A percentile compares a stretch with the other conserved stretches of the same genome.
These are phyloP conservation scores for Taenioides sp. DNA, from an alignment of 2,797 vertebrate species.

Conservation along the genomic window DNA sequence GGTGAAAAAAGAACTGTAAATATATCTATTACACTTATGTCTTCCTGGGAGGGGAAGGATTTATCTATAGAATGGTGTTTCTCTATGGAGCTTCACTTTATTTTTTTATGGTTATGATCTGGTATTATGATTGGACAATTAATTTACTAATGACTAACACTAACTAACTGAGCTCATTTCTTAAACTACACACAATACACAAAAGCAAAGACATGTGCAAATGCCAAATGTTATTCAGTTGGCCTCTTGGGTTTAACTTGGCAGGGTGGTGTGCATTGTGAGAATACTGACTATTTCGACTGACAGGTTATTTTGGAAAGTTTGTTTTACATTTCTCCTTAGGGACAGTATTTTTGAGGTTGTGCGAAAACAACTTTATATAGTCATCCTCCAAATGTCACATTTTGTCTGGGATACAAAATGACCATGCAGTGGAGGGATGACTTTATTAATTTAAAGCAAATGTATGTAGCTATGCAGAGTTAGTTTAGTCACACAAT, in stretches of 20 bases:
- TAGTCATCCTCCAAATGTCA: neutral
- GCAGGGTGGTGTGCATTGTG: neutral
- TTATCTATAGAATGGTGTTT: neutral
- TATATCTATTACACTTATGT: conserved; percentile 28
- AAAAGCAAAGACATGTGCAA: neutral
- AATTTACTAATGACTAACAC: neutral
- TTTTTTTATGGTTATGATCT: neutral
- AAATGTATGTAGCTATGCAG: neutral
- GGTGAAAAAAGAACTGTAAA: conserved; percentile 37
- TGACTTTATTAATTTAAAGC: neutral
- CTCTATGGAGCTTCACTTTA: neutral
- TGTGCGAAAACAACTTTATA: neutral
- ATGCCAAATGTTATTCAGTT: neutral
- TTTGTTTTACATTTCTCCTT: neutral
- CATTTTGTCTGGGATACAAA: neutral
- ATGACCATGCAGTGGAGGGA: neutral
- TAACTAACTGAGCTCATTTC: no score
- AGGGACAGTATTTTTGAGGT: neutral
- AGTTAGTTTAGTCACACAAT: conserved; percentile 53
- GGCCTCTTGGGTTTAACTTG: neutral
- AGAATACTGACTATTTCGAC: neutral
- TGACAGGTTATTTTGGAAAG: neutral
- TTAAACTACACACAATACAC: neutral
- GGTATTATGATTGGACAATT: neutral
- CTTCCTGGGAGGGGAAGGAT: neutral